Percentiles rank a stretch among this genome's conserved stretches.
These are phyloP conservation scores for Hemicordylus capensis DNA, from an alignment of 2,113 vertebrate genomes.

Conservation along the genomic window DNA sequence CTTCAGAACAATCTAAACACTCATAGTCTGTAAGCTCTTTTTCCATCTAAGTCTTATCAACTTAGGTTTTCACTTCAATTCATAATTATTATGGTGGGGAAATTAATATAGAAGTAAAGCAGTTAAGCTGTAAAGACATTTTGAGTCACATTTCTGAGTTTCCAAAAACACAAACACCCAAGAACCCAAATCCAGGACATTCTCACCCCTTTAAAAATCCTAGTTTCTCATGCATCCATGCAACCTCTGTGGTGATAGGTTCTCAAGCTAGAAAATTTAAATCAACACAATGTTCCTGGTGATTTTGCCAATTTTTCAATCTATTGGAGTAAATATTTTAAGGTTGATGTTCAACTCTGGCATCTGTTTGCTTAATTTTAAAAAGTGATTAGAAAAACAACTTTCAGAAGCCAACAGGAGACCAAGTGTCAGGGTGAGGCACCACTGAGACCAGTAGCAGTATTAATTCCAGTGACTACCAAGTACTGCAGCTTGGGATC, in stretches of 20 bases:
- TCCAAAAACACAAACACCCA: background rate
- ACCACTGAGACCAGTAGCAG: background rate
- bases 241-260: background rate
- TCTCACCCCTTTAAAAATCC: background rate
- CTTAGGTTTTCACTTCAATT: background rate
- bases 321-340: slow-evolving; percentile 52
- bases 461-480: background rate
- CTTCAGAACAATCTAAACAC: background rate
- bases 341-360: slow-evolving; percentile 46
- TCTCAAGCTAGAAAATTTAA: slow-evolving; percentile 41
- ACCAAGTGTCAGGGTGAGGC: background rate
- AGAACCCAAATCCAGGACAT: background rate
- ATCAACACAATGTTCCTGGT: slow-evolving; percentile 34
- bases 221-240: slow-evolving; percentile 4
- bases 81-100: background rate
- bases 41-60: slow-evolving; percentile 1
- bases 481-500: background rate
- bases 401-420: slow-evolving; percentile 44
- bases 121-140: background rate
- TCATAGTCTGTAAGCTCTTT: slow-evolving; percentile 19
- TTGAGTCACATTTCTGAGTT: background rate
- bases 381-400: slow-evolving; percentile 50
- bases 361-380: slow-evolving; percentile 61
- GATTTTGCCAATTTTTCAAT: slow-evolving; percentile 55
- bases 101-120: background rate